Base-by-base conservation (phyloP, 2,888 invertebrate genomes). In the Eustalomyia histrio region DNA sequence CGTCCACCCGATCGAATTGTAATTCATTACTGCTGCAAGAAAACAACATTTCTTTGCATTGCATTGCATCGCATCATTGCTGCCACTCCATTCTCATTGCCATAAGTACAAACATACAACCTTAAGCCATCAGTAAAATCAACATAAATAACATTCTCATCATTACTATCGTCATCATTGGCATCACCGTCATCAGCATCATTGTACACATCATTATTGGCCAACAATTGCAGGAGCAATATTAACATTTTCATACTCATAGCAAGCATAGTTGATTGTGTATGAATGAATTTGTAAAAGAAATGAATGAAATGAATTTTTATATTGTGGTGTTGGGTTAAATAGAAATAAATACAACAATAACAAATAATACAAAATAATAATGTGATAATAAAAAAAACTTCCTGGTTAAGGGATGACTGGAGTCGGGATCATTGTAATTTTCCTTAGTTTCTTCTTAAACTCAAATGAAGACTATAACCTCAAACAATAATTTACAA, bases 1-100 rank as follows among this genome's bases (percentile, higher is more conserved):
- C 83, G 84, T 83, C 73, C 81, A 78, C 82, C 75, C 76, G 81
- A 83, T 81, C 83, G 81, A 83, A 83, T 83, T 81, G 83, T 76
- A 83, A 83, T 81, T 83, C 83, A 81, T 83, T 81, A 81, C 83
- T 72, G 76, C 76, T 81, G 71, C 73, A 72, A 78, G 82, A 76
- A 74, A 81, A 75, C 53, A 57, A 47, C 63, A 73, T 61, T 35
- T 16, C 52, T 57, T 39, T 39, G 16, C 21, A 29, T 4, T 29
- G 29, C 29, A 21, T 21, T 4, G 21, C 21, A 21, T 21, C 29
- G 29, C 29, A 29, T 29, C 29, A 29, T 7, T 47, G 6, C 58
- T 18, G 14, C 53, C 65, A 50, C 55, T 64, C 33, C 65, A 14
- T 52, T 55, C 33, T 68, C 72, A 58, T 61, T 67, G 18, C 50